Conservation (phyloP, 2,797 vertebrate species). For the Mormyrus hasselquistii region DNA sequence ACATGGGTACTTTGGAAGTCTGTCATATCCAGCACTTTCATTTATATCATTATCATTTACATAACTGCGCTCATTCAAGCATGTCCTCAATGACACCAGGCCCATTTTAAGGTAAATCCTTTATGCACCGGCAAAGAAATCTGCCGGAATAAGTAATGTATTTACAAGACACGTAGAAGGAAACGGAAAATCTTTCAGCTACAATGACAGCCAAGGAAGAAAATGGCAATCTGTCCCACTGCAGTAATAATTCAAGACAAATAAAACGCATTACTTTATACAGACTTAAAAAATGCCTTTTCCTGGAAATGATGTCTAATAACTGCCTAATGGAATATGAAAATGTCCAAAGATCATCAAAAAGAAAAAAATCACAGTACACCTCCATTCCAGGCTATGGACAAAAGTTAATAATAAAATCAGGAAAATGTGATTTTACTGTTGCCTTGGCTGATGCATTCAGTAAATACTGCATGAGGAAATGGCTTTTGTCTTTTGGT, state of each 20-base stretch:
- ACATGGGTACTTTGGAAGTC: not conserved
- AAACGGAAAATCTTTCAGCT: not conserved
- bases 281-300: not conserved
- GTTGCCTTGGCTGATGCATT: not conserved
- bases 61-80: not conserved
- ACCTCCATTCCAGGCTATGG: not conserved
- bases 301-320: not conserved
- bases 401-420: not conserved
- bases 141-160: not conserved
- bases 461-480: not conserved
- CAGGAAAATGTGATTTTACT: not conserved
- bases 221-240: not conserved
- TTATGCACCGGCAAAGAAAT: not conserved
- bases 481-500: not conserved
- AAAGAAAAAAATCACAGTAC: not conserved
- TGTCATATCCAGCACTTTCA: not conserved
- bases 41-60: constrained; percentile 12
- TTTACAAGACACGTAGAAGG: not conserved
- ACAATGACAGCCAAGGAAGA: not conserved
- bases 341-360: not conserved
- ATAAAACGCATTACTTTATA: not conserved
- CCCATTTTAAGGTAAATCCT: not conserved
- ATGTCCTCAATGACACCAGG: not conserved
- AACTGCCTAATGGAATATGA: not conserved
- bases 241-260: not conserved